Conservation (phyloP, 2,797 vertebrate genomes). For the Onychomys arenicola region DNA sequence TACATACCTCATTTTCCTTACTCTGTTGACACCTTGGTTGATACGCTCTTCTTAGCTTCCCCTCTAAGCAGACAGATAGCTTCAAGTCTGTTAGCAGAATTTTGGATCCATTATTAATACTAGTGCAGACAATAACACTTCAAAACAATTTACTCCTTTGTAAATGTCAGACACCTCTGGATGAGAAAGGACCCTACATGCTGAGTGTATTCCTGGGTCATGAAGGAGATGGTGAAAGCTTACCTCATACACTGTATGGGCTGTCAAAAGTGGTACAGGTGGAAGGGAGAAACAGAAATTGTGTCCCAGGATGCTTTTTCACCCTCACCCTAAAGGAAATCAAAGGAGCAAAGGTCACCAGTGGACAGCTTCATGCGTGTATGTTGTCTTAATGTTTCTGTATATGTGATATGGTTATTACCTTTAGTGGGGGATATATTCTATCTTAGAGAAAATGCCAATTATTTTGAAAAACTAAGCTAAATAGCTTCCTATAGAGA, state of each 20-base stretch:
- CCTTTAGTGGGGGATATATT: not conserved
- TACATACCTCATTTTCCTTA: not conserved
- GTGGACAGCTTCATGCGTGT: not conserved
- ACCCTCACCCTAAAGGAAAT: not conserved
- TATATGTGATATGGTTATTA: not conserved
- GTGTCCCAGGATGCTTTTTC: not conserved
- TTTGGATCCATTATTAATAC: not conserved
- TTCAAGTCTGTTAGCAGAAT: not conserved
- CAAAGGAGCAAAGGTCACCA: rapidly evolving
- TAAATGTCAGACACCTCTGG: not conserved
- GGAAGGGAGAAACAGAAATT: not conserved
- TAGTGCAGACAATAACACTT: not conserved
- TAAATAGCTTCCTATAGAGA: not conserved
- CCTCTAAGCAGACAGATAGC: not conserved
- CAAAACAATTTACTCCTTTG: not conserved
- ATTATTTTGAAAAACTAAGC: not conserved
- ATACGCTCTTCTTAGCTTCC: not conserved
- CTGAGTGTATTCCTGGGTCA: not conserved
- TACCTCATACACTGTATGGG: not conserved
- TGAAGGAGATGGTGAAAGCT: not conserved
- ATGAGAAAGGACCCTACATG: not conserved
- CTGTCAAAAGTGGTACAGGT: not conserved
- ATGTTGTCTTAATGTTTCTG: not conserved
- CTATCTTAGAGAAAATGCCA: not conserved
- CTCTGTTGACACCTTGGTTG: not conserved